Evolutionary conservation across 2,113 vertebrate species (phyloP), one percentile per base, ranked within the genome.

Genomic region (Eidolon helvum): DNA sequence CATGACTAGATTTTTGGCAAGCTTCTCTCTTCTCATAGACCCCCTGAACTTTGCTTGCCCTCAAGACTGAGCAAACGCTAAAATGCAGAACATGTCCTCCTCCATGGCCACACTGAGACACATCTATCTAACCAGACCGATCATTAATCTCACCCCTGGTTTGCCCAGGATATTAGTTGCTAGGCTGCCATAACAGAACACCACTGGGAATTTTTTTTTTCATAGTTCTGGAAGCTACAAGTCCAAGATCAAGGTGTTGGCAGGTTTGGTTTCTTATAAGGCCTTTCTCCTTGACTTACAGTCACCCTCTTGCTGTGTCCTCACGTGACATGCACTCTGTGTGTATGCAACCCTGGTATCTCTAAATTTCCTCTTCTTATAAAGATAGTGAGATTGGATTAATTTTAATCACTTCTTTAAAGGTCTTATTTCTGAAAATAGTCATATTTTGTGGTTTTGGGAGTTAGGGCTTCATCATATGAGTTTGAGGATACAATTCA

Each of bases 221-320:
- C 40, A 28, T 30, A 24, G 30, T 68, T 33, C n/a, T 35, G 10
- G 57, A 59, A 3, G n/a, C 5, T 8, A 55, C 10, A 48, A 87
- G 28, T 43, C 19, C 59, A 82, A 77, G 33, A 50, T 8, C 9
- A 45, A 71, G 1, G 53, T 66, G 6, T 15, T 10, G 18, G 53
- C 3, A 48, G 40, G 33, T 35, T 48, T 71, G 55, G 15, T 71
- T 50, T 59, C 72, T 65, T 57, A 24, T 28, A 5, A 77, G 30
- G 11, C 26, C 28, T 78, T 30, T 55, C 28, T 77, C 24, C 19
- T 69, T 30, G 19, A 14, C 33, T 22, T 77, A 33, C 0, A 35
- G 19, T 3, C 0, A 0, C 1, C 21, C 61, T 78, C 48, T 68
- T 12, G 1, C 30, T n/a, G 0, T 33, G 8, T 28, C 57, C 16